Conservation (phyloP, 37 sponge, comb jelly and placozoan genomes). For the Axinella damicornis region DNA sequence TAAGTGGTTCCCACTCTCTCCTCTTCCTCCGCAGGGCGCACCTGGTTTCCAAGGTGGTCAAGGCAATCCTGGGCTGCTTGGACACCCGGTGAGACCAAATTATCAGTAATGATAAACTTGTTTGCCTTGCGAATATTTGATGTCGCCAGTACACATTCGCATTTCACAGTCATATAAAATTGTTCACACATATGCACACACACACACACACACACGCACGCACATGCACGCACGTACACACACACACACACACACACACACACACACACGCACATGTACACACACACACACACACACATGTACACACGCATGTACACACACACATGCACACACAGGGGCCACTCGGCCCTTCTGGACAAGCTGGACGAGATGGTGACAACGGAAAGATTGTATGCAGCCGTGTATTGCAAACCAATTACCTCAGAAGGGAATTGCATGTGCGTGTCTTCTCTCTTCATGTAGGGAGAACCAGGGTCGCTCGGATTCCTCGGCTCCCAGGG, state of each 20-base stretch:
- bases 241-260: no score
- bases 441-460: background rate
- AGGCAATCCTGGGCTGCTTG: constrained; percentile 38
- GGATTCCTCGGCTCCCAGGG: constrained; percentile 14
- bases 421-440: background rate
- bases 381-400: background rate
- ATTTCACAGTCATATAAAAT: background rate
- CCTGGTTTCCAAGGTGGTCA: constrained; percentile 25
- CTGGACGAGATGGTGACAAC: constrained; percentile 18
- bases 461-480: constrained; percentile 5
- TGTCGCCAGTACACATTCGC: no score
- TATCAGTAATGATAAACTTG: no score
- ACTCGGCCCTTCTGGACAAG: constrained; percentile 31
- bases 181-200: no score
- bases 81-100: constrained; percentile 35
- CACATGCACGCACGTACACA: background rate
- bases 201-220: background rate
- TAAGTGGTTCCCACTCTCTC: background rate
- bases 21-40: constrained; percentile 23
- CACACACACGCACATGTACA: no score
- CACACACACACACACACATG: no score
- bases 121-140: no score
- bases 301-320: no score
- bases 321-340: constrained; percentile 1
- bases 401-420: background rate